Evolutionary conservation across 2,888 invertebrate genomes (phyloP).

Genomic region (Xanthostigma xanthostigma): DNA sequence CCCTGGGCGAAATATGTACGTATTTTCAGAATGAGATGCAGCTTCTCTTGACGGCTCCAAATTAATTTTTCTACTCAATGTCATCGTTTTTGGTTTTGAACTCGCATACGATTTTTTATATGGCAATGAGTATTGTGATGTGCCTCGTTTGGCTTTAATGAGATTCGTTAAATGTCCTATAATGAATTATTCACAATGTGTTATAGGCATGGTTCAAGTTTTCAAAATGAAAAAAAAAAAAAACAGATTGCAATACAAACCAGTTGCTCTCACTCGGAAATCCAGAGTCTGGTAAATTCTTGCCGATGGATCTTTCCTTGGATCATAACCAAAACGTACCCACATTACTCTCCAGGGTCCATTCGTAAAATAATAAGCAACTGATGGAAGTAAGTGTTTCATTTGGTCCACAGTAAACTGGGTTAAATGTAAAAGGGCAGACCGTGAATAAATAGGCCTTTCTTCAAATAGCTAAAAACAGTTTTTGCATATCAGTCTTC

Average conservation of each 20-base stretch:
- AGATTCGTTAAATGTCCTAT: conserved; percentile 8
- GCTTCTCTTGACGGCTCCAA: conserved; percentile 18
- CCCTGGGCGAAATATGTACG: conserved; percentile 51
- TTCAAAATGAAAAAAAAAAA: too few relatives aligned
- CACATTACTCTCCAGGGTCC: conserved; percentile 92
- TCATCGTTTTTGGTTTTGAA: conserved; percentile 25
- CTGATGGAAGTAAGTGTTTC: conserved; percentile 64
- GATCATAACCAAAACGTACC: conserved; percentile 85
- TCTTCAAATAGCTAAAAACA: conserved; percentile 57
- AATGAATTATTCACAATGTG: too few relatives aligned
- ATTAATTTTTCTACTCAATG: conserved; percentile 12
- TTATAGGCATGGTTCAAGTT: too few relatives aligned
- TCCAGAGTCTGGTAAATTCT: conserved; percentile 82
- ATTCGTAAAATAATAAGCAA: conserved; percentile 71
- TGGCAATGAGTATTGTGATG: conserved; percentile 15
- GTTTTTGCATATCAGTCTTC: neutral
- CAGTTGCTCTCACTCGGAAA: conserved; percentile 54
- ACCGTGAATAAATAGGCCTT: conserved; percentile 80
- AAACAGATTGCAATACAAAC: neutral
- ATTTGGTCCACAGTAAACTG: conserved; percentile 44
- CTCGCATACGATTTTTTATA: conserved; percentile 23
- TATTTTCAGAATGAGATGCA: conserved; percentile 28
- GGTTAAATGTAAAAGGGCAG: conserved; percentile 52
- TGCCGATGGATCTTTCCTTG: conserved; percentile 60
- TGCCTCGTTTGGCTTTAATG: conserved; percentile 15